phyloP scores from a whole-genome alignment of 2,797 vertebrate species.

The Philypnodon macrostomus region DNA sequence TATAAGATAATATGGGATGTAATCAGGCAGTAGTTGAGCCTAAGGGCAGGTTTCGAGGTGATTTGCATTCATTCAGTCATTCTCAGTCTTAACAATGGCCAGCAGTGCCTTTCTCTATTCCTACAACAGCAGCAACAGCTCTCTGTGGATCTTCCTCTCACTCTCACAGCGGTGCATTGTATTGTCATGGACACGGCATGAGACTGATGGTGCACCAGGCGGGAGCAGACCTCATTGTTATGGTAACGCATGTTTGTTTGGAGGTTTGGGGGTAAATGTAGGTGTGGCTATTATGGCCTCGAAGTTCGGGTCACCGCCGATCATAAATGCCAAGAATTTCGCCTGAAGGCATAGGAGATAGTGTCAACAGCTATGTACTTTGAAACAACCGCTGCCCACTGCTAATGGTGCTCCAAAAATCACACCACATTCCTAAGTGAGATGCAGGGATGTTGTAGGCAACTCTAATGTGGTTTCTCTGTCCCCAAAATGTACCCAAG shows the following conservation, averaged over 20 bases:
- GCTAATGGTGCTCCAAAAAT: slow-evolving; percentile 32
- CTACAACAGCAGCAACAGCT: slow-evolving; percentile 21
- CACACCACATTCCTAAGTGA: slow-evolving; percentile 53
- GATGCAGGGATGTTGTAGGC: slow-evolving; percentile 39
- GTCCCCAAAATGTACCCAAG: no score
- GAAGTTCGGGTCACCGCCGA: slow-evolving; percentile 38
- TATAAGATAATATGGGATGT: slow-evolving; percentile 30
- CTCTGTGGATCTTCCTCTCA: slow-evolving; percentile 7
- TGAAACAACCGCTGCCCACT: background rate
- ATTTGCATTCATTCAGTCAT: slow-evolving; percentile 60
- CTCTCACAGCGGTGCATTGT: slow-evolving; percentile 30
- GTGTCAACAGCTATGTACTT: slow-evolving; percentile 25
- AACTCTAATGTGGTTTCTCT: no score
- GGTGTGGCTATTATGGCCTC: slow-evolving; percentile 59
- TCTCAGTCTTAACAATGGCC: slow-evolving; percentile 42
- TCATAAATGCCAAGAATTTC: slow-evolving; percentile 27
- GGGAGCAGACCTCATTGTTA: slow-evolving; percentile 55
- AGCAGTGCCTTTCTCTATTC: slow-evolving; percentile 16
- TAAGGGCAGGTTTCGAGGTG: slow-evolving; percentile 44
- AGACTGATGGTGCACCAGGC: slow-evolving; percentile 31
- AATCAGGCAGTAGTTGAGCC: slow-evolving; percentile 26
- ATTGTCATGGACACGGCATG: slow-evolving; percentile 67
- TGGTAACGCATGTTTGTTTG: slow-evolving; percentile 63
- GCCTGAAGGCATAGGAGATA: slow-evolving; percentile 51
- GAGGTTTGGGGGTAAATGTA: slow-evolving; percentile 51